Conservation (phyloP, 1,140 invertebrate genomes). For the Glossosoma conforme region DNA sequence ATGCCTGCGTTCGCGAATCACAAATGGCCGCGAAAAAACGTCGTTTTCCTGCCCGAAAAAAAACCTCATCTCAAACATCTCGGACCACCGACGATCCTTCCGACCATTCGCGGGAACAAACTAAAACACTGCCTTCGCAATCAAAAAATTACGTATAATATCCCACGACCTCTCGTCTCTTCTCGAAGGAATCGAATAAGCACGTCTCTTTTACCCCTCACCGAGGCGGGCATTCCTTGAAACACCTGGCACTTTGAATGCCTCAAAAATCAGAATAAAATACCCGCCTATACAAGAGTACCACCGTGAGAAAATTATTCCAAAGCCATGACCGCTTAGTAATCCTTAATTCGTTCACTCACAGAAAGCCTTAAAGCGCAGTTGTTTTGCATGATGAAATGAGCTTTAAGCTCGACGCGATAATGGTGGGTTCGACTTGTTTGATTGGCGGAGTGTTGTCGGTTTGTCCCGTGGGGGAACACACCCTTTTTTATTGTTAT, state of each 20-base stretch:
- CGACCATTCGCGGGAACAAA: slow-evolving; percentile 7
- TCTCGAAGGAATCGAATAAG: not conserved
- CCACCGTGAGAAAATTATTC: slow-evolving; percentile 26
- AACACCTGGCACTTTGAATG: slow-evolving; percentile 19
- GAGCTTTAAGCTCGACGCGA: too few species aligned
- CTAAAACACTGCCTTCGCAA: slow-evolving; percentile 22
- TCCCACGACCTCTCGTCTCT: not conserved
- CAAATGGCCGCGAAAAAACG: too few species aligned
- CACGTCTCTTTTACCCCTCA: slow-evolving; percentile 1
- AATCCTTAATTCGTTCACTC: slow-evolving; percentile 7
- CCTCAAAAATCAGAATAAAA: slow-evolving; percentile 22
- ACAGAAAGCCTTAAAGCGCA: not conserved
- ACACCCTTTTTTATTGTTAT: slow-evolving; percentile 28
- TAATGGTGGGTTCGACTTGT: not conserved
- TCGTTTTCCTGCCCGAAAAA: too few species aligned
- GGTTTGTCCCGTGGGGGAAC: slow-evolving; percentile 1
- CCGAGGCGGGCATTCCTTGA: not conserved
- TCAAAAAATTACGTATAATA: slow-evolving; percentile 14
- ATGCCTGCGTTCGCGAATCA: too few species aligned
- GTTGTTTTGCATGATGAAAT: too few species aligned
- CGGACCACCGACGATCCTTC: slow-evolving; percentile 12
- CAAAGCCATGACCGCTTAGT: slow-evolving; percentile 21
- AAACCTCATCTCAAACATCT: too few species aligned
- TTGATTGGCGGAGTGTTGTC: not conserved
- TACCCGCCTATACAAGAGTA: slow-evolving; percentile 15